Evolutionary conservation across 2,797 vertebrate genomes (phyloP).

Genomic region (Notamacropus eugenii): DNA sequence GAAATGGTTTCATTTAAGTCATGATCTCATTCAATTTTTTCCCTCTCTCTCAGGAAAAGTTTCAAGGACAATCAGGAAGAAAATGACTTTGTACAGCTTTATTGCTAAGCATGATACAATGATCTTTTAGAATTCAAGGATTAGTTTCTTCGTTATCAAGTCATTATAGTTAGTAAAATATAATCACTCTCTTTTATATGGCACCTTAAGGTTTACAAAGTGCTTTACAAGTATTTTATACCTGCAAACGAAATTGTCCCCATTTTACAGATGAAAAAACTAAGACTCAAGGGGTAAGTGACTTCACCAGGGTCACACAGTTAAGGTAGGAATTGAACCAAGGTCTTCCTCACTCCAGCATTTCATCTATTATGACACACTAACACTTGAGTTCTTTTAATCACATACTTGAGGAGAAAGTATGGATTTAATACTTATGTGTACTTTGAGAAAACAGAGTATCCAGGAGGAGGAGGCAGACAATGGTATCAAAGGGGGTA

Average conservation of each 20-base stretch:
- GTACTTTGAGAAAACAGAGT: neutral
- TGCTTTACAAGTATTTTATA: neutral
- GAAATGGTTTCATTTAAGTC: neutral
- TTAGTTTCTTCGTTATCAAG: neutral
- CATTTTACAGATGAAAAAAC: neutral
- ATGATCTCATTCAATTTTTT: neutral
- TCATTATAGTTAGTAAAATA: neutral
- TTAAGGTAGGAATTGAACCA: neutral
- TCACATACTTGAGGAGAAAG: neutral
- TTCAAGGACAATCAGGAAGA: neutral
- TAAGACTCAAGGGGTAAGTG: neutral
- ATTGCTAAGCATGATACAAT: neutral
- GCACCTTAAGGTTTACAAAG: neutral
- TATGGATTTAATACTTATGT: neutral
- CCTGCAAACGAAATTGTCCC: neutral
- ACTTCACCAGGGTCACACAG: neutral
- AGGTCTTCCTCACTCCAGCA: neutral
- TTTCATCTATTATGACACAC: neutral
- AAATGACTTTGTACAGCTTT: neutral
- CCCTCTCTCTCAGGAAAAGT: neutral
- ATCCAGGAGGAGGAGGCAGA: neutral
- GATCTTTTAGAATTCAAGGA: neutral
- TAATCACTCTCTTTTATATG: neutral
- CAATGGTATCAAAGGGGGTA: neutral
- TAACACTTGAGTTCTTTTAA: neutral